phyloP scores from a whole-genome alignment of 2,888 invertebrate genomes.

The Pyrocoelia pectoralis region DNA sequence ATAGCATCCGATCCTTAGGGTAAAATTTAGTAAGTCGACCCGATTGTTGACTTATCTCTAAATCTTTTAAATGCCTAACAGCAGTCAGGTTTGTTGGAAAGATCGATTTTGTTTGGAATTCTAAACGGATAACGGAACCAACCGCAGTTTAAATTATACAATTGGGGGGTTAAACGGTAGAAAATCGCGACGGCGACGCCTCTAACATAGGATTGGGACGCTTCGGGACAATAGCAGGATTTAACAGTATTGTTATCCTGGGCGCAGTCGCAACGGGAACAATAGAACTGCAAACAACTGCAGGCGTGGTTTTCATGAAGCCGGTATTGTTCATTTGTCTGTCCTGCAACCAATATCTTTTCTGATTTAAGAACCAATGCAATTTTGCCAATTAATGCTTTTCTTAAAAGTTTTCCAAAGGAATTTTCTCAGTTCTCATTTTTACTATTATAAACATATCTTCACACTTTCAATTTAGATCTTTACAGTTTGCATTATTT shows the following conservation, averaged over 20 bases:
- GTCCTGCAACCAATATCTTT: constrained; percentile 48
- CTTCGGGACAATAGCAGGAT: constrained; percentile 57
- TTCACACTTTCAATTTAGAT: too few species aligned
- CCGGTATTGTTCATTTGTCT: constrained; percentile 61
- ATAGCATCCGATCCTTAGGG: neutral
- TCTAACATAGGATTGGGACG: constrained; percentile 58
- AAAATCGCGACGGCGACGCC: constrained; percentile 52
- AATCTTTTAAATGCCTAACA: neutral
- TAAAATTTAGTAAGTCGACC: neutral
- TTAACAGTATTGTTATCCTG: constrained; percentile 56
- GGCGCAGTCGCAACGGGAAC: constrained; percentile 59
- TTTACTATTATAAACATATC: too few species aligned
- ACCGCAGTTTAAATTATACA: constrained; percentile 39
- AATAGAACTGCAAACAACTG: constrained; percentile 59
- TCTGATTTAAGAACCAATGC: constrained; percentile 23
- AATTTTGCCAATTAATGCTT: constrained; percentile 28
- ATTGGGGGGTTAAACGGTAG: constrained; percentile 45
- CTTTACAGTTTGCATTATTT: too few species aligned
- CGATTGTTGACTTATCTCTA: constrained; percentile 2
- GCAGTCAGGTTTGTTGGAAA: too few species aligned
- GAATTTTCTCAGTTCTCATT: neutral
- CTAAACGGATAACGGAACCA: constrained; percentile 22
- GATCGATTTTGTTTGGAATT: constrained; percentile 4
- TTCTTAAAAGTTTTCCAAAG: neutral
- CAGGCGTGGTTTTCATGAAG: constrained; percentile 56